phyloP scores from a whole-genome alignment of 2,113 vertebrate species.

The Nannospalax galili region DNA sequence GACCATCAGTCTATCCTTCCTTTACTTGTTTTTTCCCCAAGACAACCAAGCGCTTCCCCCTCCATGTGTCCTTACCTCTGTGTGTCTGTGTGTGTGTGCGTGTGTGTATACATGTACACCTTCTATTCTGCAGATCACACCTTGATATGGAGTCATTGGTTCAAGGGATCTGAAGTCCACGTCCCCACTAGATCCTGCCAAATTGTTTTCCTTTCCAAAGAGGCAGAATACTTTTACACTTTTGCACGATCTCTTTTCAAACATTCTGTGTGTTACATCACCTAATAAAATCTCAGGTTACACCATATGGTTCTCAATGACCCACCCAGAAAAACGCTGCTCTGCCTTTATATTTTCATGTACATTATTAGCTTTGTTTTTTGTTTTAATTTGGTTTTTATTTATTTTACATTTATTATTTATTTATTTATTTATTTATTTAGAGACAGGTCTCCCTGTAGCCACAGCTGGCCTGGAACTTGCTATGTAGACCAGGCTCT shows the following conservation, averaged over 20 bases:
- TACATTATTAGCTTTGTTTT: not conserved
- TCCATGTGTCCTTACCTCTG: fast-evolving
- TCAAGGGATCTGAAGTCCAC: not conserved
- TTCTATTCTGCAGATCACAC: not conserved
- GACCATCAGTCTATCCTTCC: not conserved
- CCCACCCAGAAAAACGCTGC: not conserved
- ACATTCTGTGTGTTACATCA: not conserved
- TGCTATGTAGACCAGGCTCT: too few species aligned
- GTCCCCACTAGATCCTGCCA: not conserved
- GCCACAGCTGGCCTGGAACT: too few species aligned
- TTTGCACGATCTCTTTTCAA: not conserved
- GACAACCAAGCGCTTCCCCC: not conserved
- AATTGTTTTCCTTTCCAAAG: not conserved
- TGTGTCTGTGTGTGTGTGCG: not conserved
- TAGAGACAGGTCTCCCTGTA: too few species aligned
- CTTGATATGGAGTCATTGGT: not conserved
- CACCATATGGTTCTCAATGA: not conserved
- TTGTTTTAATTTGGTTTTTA: too few species aligned
- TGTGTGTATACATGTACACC: not conserved
- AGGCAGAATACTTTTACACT: not conserved
- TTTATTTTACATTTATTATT: too few species aligned
- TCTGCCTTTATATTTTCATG: not conserved
- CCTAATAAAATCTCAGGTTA: not conserved
- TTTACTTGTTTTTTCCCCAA: not conserved
- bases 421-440: too few species aligned